A percentile compares a stretch with the other conserved stretches of the same genome.
Conservation (phyloP, 2,888 invertebrate species). For the Gerris lacustris region DNA sequence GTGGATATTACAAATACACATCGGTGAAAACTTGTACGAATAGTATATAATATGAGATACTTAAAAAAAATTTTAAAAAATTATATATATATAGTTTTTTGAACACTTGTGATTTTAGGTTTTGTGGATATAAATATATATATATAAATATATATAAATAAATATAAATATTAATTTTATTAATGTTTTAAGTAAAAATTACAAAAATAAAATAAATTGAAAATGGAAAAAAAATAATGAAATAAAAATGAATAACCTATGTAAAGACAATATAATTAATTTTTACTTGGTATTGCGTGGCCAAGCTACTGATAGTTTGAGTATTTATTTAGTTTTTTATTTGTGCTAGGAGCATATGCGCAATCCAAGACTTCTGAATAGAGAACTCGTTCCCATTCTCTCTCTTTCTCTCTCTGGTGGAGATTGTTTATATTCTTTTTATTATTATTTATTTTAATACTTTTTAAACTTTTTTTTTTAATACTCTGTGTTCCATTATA, state of each 20-base stretch:
- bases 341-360: neutral
- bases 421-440: conserved; percentile 5
- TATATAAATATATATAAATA: conserved; percentile 23
- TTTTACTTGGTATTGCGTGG: conserved; percentile 15
- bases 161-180: conserved; percentile 15
- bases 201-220: too few relatives aligned
- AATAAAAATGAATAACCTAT: conserved; percentile 19
- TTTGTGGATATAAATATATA: conserved; percentile 26
- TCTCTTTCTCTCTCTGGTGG: too few relatives aligned
- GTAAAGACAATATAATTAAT: conserved; percentile 27
- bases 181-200: too few relatives aligned
- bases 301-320: conserved; percentile 16
- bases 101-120: conserved; percentile 28
- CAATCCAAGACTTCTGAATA: neutral
- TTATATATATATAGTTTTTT: neutral
- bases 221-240: too few relatives aligned
- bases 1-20: conserved; percentile 21
- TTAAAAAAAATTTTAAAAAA: conserved; percentile 23
- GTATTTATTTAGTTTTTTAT: conserved; percentile 25
- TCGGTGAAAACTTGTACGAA: conserved; percentile 25
- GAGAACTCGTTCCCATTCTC: neutral
- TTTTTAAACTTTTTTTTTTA: conserved; percentile 14
- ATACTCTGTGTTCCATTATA: conserved; percentile 20
- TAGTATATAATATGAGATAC: conserved; percentile 23
- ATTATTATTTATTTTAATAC: conserved; percentile 3